Base-by-base conservation (phyloP, 1,140 invertebrate genomes). In the Drosophila azteca region DNA sequence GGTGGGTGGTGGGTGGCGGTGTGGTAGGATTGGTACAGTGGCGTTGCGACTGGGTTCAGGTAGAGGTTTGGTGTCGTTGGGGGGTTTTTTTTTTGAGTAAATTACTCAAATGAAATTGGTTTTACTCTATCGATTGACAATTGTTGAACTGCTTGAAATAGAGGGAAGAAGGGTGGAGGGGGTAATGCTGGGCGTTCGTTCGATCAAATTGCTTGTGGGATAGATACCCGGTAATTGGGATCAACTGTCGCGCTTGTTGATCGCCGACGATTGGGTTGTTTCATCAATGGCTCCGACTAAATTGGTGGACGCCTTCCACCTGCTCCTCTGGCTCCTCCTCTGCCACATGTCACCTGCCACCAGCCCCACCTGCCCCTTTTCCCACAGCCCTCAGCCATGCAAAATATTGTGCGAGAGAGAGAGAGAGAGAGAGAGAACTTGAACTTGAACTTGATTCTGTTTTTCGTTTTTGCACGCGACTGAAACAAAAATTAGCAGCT, bases 401-500 rank as follows among this genome's bases (percentile, higher is more conserved):
- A 55, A 48, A 39, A 43, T 54, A 64, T 8, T 53, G 24, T 35
- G 53, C 64, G 58, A 17, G 1, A 48, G 46, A 66, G 57, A 20
- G 17, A 20, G 17, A 70, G 58, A 17, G 1, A 48, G 46, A 69
- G 57, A n/a, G n/a, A n/a, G n/a, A n/a, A n/a, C n/a, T n/a, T n/a
- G n/a, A 81, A 87, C 82, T 85, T 85, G 82, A 85, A 85, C 81
- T 78, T 51, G 51, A 59, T 50, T 61, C 43, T 7, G 58, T 49
- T 44, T 53, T 46, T 26, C 2, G 54, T 52, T 35, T 29, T 62
- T 39, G 67, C 67, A 70, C 67, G 67, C 67, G 67, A 70, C 69
- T 69, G 67, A 69, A 58, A 35, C 15, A 7, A 5, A 70, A 70
- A 70, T 69, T 58, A 44, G 67, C 67, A 71, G 66, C 68, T 63